Conservation (phyloP, 2,113 vertebrate genomes). For the Bos taurus region DNA sequence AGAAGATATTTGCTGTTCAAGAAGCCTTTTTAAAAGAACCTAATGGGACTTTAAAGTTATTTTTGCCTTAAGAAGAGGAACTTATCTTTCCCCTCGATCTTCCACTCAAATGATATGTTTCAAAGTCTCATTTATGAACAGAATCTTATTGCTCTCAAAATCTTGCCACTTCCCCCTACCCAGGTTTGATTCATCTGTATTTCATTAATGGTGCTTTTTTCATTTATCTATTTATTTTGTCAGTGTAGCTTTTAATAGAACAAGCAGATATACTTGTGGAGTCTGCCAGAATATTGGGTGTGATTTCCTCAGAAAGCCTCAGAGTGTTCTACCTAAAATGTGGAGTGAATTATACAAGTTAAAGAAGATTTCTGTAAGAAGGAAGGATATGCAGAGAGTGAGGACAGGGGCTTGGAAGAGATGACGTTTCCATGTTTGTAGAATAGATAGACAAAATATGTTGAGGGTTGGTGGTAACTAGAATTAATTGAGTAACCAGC, state of each 20-base stretch:
- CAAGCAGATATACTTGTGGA: neutral
- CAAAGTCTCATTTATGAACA: neutral
- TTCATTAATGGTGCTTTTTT: neutral
- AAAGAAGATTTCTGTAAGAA: neutral
- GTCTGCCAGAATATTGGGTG: neutral
- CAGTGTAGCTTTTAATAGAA: neutral
- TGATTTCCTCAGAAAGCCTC: neutral
- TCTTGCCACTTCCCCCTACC: neutral
- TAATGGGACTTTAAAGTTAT: conserved; percentile 54
- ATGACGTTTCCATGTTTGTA: neutral
- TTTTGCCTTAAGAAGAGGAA: conserved; percentile 55
- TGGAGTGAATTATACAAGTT: neutral
- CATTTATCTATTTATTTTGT: neutral
- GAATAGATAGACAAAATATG: neutral
- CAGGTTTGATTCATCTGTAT: neutral
- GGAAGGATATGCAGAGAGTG: neutral
- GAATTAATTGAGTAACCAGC: neutral
- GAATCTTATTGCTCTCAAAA: neutral
- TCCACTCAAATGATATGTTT: conserved; percentile 22
- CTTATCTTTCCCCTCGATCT: neutral
- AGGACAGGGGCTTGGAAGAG: neutral
- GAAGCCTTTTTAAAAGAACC: conserved; percentile 36
- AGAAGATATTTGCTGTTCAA: conserved; percentile 64
- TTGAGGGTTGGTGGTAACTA: neutral
- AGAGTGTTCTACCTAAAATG: neutral